A percentile compares a stretch with the other conserved stretches of the same genome.
Evolutionary conservation across 2,888 invertebrate genomes (phyloP).

Genomic region (Hirtodrosophila trivittata): DNA sequence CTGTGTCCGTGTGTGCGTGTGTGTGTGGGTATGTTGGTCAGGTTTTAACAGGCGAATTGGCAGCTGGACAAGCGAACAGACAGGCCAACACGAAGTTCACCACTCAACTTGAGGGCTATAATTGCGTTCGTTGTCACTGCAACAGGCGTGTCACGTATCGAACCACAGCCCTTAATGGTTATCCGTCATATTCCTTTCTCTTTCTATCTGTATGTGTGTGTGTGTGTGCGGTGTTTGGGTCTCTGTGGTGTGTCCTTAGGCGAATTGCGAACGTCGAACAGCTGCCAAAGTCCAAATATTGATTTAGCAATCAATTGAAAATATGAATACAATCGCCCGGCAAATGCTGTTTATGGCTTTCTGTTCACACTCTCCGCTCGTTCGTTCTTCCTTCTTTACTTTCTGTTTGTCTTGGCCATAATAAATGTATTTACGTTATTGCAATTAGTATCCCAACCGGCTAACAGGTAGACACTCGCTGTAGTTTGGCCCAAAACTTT

Average conservation of each 20-base stretch:
- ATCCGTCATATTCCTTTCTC: slow-evolving; percentile 11
- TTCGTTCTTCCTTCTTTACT: slow-evolving; percentile 16
- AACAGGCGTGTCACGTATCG: slow-evolving; percentile 44
- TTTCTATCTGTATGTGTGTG: slow-evolving; percentile 8
- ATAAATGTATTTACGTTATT: slow-evolving; percentile 52
- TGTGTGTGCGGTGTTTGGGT: not conserved
- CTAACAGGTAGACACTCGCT: slow-evolving; percentile 24
- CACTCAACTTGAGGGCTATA: slow-evolving; percentile 41
- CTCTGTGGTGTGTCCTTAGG: slow-evolving; percentile 10
- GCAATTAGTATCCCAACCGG: slow-evolving; percentile 53
- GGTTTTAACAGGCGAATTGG: slow-evolving; percentile 38
- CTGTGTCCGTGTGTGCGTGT: not conserved
- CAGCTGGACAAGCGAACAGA: slow-evolving; percentile 45
- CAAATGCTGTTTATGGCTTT: slow-evolving; percentile 37
- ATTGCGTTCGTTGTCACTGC: slow-evolving; percentile 61
- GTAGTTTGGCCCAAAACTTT: slow-evolving; percentile 10
- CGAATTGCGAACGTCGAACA: slow-evolving; percentile 27
- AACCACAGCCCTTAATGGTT: slow-evolving; percentile 12
- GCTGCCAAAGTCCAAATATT: slow-evolving; percentile 67
- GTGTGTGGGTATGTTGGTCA: slow-evolving; percentile 8
- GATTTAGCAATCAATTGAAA: slow-evolving; percentile 67
- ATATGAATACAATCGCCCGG: slow-evolving; percentile 47
- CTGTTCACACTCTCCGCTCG: slow-evolving; percentile 1
- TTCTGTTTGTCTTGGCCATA: slow-evolving; percentile 35
- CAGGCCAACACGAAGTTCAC: slow-evolving; percentile 9